A percentile compares a stretch with the other conserved stretches of the same genome.
phyloP scores from a whole-genome alignment of 2,888 invertebrate species.

The Branchellion lobata region DNA sequence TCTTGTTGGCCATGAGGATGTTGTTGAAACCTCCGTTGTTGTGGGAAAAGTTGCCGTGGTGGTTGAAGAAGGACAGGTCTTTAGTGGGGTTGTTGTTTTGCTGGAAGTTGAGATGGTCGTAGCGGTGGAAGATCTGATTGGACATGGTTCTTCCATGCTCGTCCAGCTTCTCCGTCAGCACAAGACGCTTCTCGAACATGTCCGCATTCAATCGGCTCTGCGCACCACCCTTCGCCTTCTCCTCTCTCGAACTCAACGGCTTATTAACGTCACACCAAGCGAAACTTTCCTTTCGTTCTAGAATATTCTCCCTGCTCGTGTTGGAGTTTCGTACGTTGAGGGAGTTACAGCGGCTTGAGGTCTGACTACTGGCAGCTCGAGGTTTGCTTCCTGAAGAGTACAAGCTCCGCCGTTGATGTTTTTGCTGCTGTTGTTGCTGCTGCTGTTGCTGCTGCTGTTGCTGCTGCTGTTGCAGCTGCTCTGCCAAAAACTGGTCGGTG shows the following conservation, averaged over 20 bases:
- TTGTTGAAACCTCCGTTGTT: not conserved
- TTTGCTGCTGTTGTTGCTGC: not conserved
- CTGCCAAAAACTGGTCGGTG: slow-evolving; percentile 2
- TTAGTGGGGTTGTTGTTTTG: not conserved
- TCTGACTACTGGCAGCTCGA: not conserved
- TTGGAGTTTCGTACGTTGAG: not conserved
- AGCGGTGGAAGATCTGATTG: not conserved
- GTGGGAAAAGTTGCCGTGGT: not conserved
- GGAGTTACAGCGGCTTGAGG: not conserved
- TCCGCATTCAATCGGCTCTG: too few relatives aligned
- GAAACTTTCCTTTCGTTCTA: slow-evolving; percentile 8
- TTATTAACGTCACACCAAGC: not conserved
- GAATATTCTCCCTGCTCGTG: not conserved
- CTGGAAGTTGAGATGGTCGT: not conserved
- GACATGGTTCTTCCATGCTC: not conserved
- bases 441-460: not conserved
- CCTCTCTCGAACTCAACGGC: not conserved
- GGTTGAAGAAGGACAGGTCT: not conserved
- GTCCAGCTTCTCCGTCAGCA: not conserved
- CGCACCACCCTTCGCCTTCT: not conserved
- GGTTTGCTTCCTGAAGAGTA: not conserved
- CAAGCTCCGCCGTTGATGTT: not conserved
- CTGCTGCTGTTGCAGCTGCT: not conserved
- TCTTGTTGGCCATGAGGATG: not conserved
- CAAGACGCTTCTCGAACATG: not conserved